Percentiles rank a stretch among this genome's conserved stretches.
Evolutionary conservation across 2,888 invertebrate species (phyloP).

Genomic region (Notodonta ziczac): DNA sequence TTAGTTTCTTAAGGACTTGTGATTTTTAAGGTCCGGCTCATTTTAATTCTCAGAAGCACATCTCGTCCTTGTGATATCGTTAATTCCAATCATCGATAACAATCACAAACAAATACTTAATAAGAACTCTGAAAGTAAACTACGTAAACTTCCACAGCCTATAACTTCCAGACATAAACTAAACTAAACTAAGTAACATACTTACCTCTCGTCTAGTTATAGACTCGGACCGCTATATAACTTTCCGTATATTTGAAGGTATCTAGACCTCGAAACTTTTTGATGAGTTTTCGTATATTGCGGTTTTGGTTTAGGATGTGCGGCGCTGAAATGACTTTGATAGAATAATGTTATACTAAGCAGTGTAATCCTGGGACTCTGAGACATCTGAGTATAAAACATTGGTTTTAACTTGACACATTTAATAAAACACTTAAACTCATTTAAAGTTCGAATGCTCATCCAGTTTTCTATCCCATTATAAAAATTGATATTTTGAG

Average conservation of each 20-base stretch:
- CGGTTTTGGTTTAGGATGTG: background rate
- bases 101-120: no score
- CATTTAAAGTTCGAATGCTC: no score
- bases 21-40: no score
- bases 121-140: background rate
- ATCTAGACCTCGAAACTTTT: constrained; percentile 3
- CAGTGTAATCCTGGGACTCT: background rate
- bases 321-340: constrained; percentile 3
- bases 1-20: no score
- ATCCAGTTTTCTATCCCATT: no score
- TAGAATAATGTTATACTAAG: constrained; percentile 1
- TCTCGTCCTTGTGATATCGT: no score
- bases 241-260: background rate
- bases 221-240: background rate
- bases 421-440: no score
- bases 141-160: background rate
- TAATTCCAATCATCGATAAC: no score
- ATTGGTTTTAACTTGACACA: no score
- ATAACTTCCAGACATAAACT: background rate
- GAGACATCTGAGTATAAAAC: no score
- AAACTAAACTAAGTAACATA: constrained; percentile 1
- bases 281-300: constrained; percentile 6
- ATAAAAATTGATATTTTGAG: no score
- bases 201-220: constrained; percentile 1
- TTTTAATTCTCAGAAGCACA: no score